Base-by-base conservation (phyloP, 2,888 invertebrate genomes). In the Orthosia cruda region DNA sequence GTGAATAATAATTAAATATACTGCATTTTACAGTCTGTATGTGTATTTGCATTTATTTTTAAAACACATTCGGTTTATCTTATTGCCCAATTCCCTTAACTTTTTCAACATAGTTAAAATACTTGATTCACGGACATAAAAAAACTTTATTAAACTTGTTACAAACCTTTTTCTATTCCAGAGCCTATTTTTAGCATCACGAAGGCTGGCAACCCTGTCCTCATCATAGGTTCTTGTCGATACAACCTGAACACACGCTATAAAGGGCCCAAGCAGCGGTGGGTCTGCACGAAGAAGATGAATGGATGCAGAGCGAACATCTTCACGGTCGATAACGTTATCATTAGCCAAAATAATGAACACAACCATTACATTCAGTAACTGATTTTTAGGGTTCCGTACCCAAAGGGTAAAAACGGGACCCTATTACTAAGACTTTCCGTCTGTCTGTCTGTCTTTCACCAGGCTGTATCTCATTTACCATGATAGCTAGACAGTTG, bases 141-240 rank as follows among this genome's bases (percentile, higher is more conserved):
- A 40, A 32, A 32, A 32, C 32, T 32, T 32, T 32, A 32, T 32
- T 32, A 5, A 5, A 7, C 32, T 7, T 32, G 0, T 32, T 32
- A 32, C 32, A 32, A 32, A 40, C 0, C 40, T 9, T 66, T 58
- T 49, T 63, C 47, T 52, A 9, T 82, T 83, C 66, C 83, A 83
- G 82, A 13, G 12, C 71, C 74, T 1, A 13, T 72, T 57, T 83
- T 83, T 12, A 61, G 71, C 49, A 79, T 59, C 0, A 80, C 80
- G 3, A 80, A 18, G 23, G 54, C 82, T 20, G 82, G 82, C 9
- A 82, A 74, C n/a, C 82, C 83, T 26, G 82, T 79, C 4, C 62
- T 82, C 0, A 20, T 49, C 13, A 12, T 82, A 2, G 82, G 79
- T 4, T 15, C 50, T 13, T 79, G 20, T 47, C 79, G 79, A n/a